These are phyloP conservation scores for Planiliza haematocheilus DNA, from an alignment of 2,113 vertebrate genomes.

Conservation along the genomic window DNA sequence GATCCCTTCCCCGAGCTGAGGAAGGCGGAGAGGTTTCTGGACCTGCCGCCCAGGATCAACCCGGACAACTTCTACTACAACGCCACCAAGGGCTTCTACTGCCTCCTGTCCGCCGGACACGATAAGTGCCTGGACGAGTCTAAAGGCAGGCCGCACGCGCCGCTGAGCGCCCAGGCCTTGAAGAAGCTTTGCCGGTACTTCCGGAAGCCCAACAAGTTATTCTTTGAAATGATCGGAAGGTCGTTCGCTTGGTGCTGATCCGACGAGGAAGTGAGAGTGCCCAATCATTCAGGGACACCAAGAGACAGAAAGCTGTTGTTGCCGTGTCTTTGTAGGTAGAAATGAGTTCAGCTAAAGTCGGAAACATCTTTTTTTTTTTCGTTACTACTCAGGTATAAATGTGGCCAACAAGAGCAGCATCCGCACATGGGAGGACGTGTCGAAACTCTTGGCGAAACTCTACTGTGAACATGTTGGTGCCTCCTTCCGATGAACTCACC, in stretches of 20 bases:
- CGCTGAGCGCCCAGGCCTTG: slow-evolving; percentile 77
- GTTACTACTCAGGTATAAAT: slow-evolving; percentile 64
- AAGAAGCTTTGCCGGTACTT: slow-evolving; percentile 84
- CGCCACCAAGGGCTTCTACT: slow-evolving; percentile 87
- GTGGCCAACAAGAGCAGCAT: slow-evolving; percentile 19
- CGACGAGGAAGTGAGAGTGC: not conserved
- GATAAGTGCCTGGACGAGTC: slow-evolving; percentile 87
- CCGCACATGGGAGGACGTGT: not conserved
- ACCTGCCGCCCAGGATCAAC: slow-evolving; percentile 79
- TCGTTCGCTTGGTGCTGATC: slow-evolving; percentile 86
- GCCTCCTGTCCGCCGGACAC: slow-evolving; percentile 80
- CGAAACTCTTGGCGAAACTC: slow-evolving; percentile 27
- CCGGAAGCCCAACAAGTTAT: slow-evolving; percentile 81
- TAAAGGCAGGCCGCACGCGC: slow-evolving; percentile 85
- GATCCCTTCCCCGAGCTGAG: slow-evolving; percentile 85
- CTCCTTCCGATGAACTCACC: slow-evolving; percentile 35
- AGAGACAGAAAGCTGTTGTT: not conserved
- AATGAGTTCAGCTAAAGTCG: not conserved
- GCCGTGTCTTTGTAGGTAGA: slow-evolving; percentile 35
- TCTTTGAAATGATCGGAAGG: slow-evolving; percentile 86
- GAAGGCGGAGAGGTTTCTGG: slow-evolving; percentile 83
- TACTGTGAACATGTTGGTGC: slow-evolving; percentile 44
- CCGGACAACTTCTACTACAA: slow-evolving; percentile 88
- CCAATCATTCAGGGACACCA: slow-evolving; percentile 46
- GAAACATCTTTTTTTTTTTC: slow-evolving; percentile 14